Base-by-base conservation (phyloP, 2,113 vertebrate genomes). In the Aspiorhynchus laticeps region DNA sequence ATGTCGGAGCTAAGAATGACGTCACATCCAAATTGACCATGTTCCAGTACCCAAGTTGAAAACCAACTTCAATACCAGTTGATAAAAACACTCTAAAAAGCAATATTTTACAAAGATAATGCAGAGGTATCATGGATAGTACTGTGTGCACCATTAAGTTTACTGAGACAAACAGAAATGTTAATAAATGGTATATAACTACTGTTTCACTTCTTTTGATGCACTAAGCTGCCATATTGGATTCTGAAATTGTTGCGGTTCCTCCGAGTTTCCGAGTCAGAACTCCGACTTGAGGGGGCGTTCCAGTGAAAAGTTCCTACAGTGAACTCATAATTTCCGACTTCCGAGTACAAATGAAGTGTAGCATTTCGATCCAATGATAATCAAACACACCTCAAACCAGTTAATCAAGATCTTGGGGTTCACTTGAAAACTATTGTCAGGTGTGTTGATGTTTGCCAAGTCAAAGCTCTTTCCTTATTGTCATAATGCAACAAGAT, bases 361-460 rank as follows among this genome's bases (percentile, higher is more conserved):
- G 56, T 3, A 61, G 56, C 21, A 4, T 46, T 63, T 17, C 15
- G n/a, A 4, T 21, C 4, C 56, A 80, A 10, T 12, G 36, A 43
- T 43, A 7, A 36, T 38, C 53, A 63, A 65, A 65, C 38, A 81
- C n/a, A 7, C 14, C 8, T 81, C 5, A 2, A 81, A 65, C 36
- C 80, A 31, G 59, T 15, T 81, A 21, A 65, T 81, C 80, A 67
- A 46, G 80, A 28, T 81, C 14, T 28, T 31, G 15, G n/a, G 7
- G n/a, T 43, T 63, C 10, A 26, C 14, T 26, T 10, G 21, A 80
- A 80, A 41, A 26, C 2, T 17, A 4, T 61, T 0, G 5, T 4
- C 78, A 80, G 78, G 36, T 63, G 78, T 41, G 53, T 15, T 80
- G 19, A 28, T 31, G n/a, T n/a, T 76, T 26, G 74, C 14, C 12